Evolutionary conservation across 2,888 invertebrate genomes (phyloP), one percentile per base, ranked within the genome.

Genomic region (Spisula subtruncata): DNA sequence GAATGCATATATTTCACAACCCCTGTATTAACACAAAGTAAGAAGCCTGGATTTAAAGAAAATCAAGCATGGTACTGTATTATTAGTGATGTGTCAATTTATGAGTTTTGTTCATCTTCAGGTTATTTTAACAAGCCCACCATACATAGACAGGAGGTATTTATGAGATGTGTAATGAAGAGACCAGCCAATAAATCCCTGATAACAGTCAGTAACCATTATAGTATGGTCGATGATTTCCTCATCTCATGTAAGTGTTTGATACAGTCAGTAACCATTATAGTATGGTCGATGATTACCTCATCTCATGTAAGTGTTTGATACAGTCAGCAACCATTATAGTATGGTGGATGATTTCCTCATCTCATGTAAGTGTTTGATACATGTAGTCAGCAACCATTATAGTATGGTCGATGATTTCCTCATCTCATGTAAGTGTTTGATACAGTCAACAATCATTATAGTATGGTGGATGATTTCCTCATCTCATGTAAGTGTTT

Each of bases 261-360:
- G 41, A n/a, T n/a, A n/a, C n/a, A n/a, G 41, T 41, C 41, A 41
- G n/a, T 8, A 41, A 5, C 4, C 8, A 6, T 14, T 56, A 56
- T 14, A 56, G 56, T 56, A 56, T 56, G 56, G 56, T 97, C 32
- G 18, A 54, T 41, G 29, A 29, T 80, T 41, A 8, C n/a, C 14
- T 46, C 16, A 41, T 80, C 16, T 20, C n/a, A 29, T 35, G n/a
- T 80, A 32, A 75, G 25, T 75, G 25, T 16, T 99, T 79, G 98
- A n/a, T n/a, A n/a, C n/a, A n/a, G 99, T 90, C 98, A n/a, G 98
- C 94, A 99, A 99, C 97, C 99, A 99, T 97, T 98, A 98, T 97
- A 99, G 99, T 90, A 99, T 99, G 97, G 98, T 99, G 97, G 99
- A 99, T 97, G 99, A 99, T 97, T 99, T 99, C 41, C 98, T 98